Evolutionary conservation across 2,888 invertebrate species (phyloP), one percentile per base, ranked within the genome.

Genomic region (Microctonus hyperodae): DNA sequence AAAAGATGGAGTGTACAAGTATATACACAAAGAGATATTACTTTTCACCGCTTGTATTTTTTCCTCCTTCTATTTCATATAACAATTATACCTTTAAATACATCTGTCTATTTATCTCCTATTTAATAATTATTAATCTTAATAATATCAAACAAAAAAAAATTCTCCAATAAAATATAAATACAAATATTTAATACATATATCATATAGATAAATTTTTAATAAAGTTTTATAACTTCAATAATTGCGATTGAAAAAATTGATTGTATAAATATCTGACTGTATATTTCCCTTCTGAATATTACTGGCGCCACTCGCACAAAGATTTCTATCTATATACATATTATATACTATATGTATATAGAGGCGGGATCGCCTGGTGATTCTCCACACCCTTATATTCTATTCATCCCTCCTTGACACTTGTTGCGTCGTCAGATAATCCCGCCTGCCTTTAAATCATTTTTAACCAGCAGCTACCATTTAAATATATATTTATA

Each of bases 371-470:
- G 61, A 66, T 56, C 66, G 61, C n/a, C 16, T 51, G 61, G 48
- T 55, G 7, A 13, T 25, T 37, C 25, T 28, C 28, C 40, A 48
- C 60, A 50, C 50, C 48, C 35, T 57, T 57, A 23, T 20, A 57
- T 40, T n/a, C 37, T 37, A 23, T 22, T 33, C 40, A n/a, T 23
- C 23, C 40, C 55, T 31, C 60, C 22, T 13, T 44, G 25, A 51
- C 57, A 67, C 67, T 67, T 67, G 58, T 67, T 62, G 66, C 57
- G 50, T 20, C 20, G 31, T 13, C 35, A 63, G n/a, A 40, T 60
- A 48, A 48, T 60, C 44, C 59, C 31, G 20, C 31, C 20, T 16
- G 59, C 10, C 10, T 31, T 16, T 16, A 20, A 59, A 44, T 16
- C 25, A 11, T 48, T 40, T n/a, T 13, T n/a, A n/a, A n/a, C n/a